Evolutionary conservation across 2,797 vertebrate genomes (phyloP), one percentile per base, ranked within the genome.

Genomic region (Anas capensis): DNA sequence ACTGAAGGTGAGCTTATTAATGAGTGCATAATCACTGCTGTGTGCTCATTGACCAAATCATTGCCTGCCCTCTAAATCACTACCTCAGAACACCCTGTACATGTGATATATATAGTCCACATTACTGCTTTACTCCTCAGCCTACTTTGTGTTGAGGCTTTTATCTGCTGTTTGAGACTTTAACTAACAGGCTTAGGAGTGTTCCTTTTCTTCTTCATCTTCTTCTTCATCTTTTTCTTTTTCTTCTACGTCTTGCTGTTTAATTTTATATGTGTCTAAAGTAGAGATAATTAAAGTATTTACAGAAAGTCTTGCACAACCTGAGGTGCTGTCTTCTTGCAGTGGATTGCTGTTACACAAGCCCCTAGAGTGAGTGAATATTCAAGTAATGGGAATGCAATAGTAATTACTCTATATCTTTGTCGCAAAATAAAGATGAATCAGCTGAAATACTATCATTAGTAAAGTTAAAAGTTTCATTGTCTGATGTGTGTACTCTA

Each of bases 371-470:
- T 83, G 60, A 94, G 44, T 1, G 9, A 89, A 92, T 86, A 88
- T 77, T 92, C 53, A 3, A 2, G 58, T 95, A 92, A 96, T 57
- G 49, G 36, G 31, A 87, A 78, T n/a, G 46, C 79, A 92, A 87
- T 36, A 61, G 53, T 69, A 91, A 95, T 92, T 88, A 87, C 86
- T 92, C 57, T 82, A 16, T 75, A 72, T 54, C 78, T 94, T 87
- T 94, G 88, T 95, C 87, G 86, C 53, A 84, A 81, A 96, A 93
- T 82, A 95, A 93, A 93, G 94, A 96, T 79, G 76, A 95, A 96
- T 88, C 82, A 91, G 49, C 69, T 92, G 76, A 97, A 96, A 90
- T 62, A 82, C 83, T 61, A 60, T 90, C 86, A 83, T 96, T 91
- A 95, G 72, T 65, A 89, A 72, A 94, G 89, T 85, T 90, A 92